Base-by-base conservation (phyloP, 2,888 invertebrate species). In the Eristalis arbustorum region DNA sequence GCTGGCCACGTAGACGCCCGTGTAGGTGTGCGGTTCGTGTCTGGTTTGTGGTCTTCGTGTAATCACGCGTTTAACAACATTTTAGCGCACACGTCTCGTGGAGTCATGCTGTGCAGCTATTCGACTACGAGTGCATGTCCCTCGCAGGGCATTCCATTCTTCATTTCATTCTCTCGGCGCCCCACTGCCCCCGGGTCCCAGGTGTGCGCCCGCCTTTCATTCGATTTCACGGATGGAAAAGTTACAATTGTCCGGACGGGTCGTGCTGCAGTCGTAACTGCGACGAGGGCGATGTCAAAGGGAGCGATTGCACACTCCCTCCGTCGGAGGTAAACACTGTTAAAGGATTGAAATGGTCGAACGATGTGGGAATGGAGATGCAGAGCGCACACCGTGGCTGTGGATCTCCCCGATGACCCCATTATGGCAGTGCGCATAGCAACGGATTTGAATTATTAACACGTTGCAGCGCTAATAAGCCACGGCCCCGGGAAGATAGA, bases 191-290 rank as follows among this genome's bases (percentile, higher is more conserved):
- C 14, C 18, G 2, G 5, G 49, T 59, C 25, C 59, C 59, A 59
- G 59, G 59, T 59, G 59, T 59, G 23, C 25, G 25, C 25, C 6
- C 25, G 56, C 62, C 82, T 77, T 78, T 87, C 42, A 82, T 75
- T 82, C 74, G 78, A 87, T 87, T 87, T 82, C 23, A 87, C 82
- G 82, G 85, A 49, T 78, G 82, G 31, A 78, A 71, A 67, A 62
- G 42, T 71, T 78, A 66, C 85, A 82, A 82, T 87, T 87, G 78
- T 82, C 77, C 77, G 71, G 34, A 42, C 82, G 31, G 34, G 61
- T 76, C 59, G 73, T 77, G 74, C 56, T 57, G 73, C 63, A 77
- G 8, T 25, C 25, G 23, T 59, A 23, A 37, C 37, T 37, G 37
- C 37, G 37, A 13, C 37, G 37, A 37, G 37, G 37, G 13, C 37